Conservation (phyloP, 2,113 vertebrate species). For the Perognathus longimembris region DNA sequence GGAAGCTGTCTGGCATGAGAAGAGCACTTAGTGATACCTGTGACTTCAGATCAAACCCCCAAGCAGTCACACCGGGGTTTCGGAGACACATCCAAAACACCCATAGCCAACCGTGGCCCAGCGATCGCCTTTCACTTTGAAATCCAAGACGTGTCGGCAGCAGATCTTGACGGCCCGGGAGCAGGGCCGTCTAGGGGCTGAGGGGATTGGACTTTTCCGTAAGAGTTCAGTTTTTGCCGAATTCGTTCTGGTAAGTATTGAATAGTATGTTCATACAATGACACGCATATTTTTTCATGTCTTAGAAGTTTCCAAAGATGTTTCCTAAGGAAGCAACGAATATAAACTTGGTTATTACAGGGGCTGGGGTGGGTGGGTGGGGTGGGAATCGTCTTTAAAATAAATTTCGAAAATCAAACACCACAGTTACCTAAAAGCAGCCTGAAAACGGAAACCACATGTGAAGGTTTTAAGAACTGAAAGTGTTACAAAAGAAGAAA, state of each 20-base stretch:
- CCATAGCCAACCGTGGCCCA: not conserved
- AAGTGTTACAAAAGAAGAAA: too few species aligned
- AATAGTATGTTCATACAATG: slow-evolving; percentile 53
- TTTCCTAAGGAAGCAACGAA: slow-evolving; percentile 28
- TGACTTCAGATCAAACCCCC: slow-evolving; percentile 68
- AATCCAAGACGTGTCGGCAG: not conserved
- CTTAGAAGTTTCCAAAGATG: slow-evolving; percentile 34
- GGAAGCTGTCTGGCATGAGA: slow-evolving; percentile 65
- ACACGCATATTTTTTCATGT: slow-evolving; percentile 50
- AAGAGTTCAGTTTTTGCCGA: slow-evolving; percentile 52
- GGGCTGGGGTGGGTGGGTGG: too few species aligned
- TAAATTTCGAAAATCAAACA: not conserved
- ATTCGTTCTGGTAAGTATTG: slow-evolving; percentile 16
- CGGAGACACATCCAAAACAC: not conserved
- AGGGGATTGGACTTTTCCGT: too few species aligned
- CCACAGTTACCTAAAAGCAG: not conserved
- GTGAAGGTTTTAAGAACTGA: slow-evolving; percentile 16
- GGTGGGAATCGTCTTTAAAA: not conserved
- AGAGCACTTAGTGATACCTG: slow-evolving; percentile 70
- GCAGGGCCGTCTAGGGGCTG: too few species aligned
- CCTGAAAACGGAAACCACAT: not conserved
- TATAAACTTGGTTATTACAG: not conserved
- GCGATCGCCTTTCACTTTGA: not conserved
- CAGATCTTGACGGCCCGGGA: too few species aligned
- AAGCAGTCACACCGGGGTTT: slow-evolving; percentile 56